A percentile compares a stretch with the other conserved stretches of the same genome.
phyloP scores from a whole-genome alignment of 1,140 invertebrate genomes.

The Asbolus verrucosus region DNA sequence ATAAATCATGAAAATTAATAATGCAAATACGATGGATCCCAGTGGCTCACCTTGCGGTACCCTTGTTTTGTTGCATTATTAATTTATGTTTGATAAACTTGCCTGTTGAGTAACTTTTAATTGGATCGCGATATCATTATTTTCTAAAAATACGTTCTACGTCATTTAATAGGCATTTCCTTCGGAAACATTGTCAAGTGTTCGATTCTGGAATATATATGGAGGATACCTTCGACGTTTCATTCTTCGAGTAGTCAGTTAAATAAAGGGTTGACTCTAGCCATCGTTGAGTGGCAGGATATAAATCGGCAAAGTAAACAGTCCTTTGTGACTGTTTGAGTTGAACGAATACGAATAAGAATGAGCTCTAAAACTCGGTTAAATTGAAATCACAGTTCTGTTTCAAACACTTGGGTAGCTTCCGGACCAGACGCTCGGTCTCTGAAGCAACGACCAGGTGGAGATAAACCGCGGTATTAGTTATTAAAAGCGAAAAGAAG shows the following conservation, averaged over 20 bases:
- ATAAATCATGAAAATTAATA: constrained; percentile 38
- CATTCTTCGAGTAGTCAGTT: constrained; percentile 40
- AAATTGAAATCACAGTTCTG: constrained; percentile 54
- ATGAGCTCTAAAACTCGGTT: constrained; percentile 49
- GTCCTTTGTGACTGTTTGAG: constrained; percentile 51
- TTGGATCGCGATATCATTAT: constrained; percentile 10
- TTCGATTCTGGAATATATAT: constrained; percentile 16
- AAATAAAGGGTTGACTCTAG: constrained; percentile 49
- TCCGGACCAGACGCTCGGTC: constrained; percentile 9
- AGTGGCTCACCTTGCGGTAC: neutral
- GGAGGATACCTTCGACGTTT: constrained; percentile 26
- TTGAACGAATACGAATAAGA: constrained; percentile 54
- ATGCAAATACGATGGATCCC: too few relatives aligned
- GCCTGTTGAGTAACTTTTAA: too few relatives aligned
- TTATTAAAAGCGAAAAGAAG: constrained; percentile 19
- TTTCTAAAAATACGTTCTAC: constrained; percentile 7
- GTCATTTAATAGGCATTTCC: too few relatives aligned
- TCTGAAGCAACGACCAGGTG: constrained; percentile 3
- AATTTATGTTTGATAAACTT: constrained; percentile 38
- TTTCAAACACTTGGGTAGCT: constrained; percentile 33
- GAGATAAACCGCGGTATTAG: constrained; percentile 10
- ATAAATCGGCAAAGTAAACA: constrained; percentile 55
- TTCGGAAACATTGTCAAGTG: too few relatives aligned
- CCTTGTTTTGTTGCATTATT: constrained; percentile 8
- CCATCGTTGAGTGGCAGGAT: constrained; percentile 45